Percentiles rank a stretch among this genome's conserved stretches.
These are phyloP conservation scores for Hypsopygia costalis DNA, from an alignment of 2,888 invertebrate genomes.

Conservation along the genomic window DNA sequence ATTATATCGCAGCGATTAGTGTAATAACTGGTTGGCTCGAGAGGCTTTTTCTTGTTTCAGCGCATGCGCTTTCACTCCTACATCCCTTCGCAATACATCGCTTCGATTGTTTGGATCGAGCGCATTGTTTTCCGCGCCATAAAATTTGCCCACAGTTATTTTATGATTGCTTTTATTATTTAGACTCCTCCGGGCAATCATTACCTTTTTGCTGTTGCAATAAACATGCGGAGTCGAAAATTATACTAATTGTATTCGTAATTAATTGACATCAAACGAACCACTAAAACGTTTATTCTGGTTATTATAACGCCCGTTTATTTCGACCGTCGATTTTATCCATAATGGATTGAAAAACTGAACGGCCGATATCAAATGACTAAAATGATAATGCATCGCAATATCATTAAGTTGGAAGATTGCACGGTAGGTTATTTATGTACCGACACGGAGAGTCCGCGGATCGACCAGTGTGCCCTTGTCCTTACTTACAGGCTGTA, in stretches of 20 bases:
- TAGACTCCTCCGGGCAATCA: background rate
- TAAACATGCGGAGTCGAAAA: background rate
- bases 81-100: slow-evolving; percentile 56
- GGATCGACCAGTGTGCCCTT: slow-evolving; percentile 34
- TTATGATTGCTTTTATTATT: slow-evolving; percentile 50
- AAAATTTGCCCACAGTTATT: slow-evolving; percentile 53
- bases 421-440: slow-evolving; percentile 56
- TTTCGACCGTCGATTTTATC: slow-evolving; percentile 23
- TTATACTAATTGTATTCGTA: slow-evolving; percentile 17
- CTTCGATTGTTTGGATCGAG: slow-evolving; percentile 63
- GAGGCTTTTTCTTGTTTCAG: slow-evolving; percentile 69
- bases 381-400: slow-evolving; percentile 51
- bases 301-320: slow-evolving; percentile 19
- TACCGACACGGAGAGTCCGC: slow-evolving; percentile 30
- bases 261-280: slow-evolving; percentile 30
- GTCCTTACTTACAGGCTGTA: slow-evolving; percentile 36
- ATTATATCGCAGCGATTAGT: slow-evolving; percentile 80
- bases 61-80: slow-evolving; percentile 59
- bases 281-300: background rate
- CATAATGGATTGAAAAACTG: slow-evolving; percentile 36
- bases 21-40: slow-evolving; percentile 78
- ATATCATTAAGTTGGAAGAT: slow-evolving; percentile 61
- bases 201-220: slow-evolving; percentile 22
- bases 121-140: slow-evolving; percentile 67
- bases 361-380: slow-evolving; percentile 46